Evolutionary conservation across 2,888 invertebrate species (phyloP), one percentile per base, ranked within the genome.

Genomic region (Hirudinaria manillensis): DNA sequence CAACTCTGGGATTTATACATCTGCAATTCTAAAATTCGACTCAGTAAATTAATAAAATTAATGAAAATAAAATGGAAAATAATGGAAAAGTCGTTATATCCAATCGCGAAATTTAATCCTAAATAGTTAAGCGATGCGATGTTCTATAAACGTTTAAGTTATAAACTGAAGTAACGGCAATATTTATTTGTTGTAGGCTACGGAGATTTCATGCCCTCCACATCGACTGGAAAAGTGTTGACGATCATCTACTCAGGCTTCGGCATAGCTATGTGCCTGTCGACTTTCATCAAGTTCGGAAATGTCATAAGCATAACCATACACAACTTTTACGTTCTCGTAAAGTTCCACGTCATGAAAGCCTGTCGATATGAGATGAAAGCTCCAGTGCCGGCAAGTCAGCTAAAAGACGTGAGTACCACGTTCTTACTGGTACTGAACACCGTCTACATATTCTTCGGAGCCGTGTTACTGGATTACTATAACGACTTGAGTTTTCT

Each of bases 181-280:
- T 45, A 2, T 45, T 45, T 16, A 45, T 45, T 45, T 16, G 45
- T 21, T 24, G 24, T 34, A 70, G 70, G 70, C 4, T 70, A 70
- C 29, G 70, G 70, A 24, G 70, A 70, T 34, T 70, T 38, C 21
- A 51, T 70, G 70, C 70, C 70, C n/a, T 24, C 34, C 13, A 70
- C 70, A 24, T 2, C 27, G 3, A 29, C 36, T 4, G 70, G 24
- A 21, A 70, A 24, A 29, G n/a, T 70, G 3, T 38, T 70, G 45
- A 70, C 70, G 3, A 51, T 70, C 36, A 45, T 70, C 27, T 70
- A 70, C 70, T 45, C 36, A 21, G 70, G 45, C 70, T 45, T 70
- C 6, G 70, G 70, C 3, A 70, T 70, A 24, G 45, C 70, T 3
- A 70, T 70, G 36, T 70, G 70, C 45, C 36, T 70, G 16, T 70